A percentile compares a stretch with the other conserved stretches of the same genome.
Conservation (phyloP, 2,113 vertebrate species). For the Platichthys stellatus region DNA sequence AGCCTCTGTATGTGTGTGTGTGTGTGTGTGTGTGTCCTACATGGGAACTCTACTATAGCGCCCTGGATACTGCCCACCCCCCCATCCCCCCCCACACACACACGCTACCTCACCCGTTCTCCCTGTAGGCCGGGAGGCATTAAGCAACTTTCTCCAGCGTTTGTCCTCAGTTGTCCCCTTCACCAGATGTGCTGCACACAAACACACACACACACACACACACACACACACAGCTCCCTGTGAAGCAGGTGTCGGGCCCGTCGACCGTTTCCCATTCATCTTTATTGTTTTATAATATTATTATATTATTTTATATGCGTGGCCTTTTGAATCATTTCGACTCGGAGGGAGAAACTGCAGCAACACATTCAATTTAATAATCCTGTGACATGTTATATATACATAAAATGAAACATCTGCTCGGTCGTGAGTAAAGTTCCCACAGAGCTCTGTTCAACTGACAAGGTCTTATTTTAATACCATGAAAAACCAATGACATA, state of each 20-base stretch:
- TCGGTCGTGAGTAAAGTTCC: too few species aligned
- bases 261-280: slow-evolving; percentile 17
- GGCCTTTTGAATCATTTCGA: background rate
- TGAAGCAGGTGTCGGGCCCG: slow-evolving; percentile 27
- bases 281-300: slow-evolving; percentile 6
- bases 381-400: too few species aligned
- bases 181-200: slow-evolving; percentile 41
- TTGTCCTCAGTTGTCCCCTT: slow-evolving; percentile 61
- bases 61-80: slow-evolving; percentile 19
- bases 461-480: too few species aligned
- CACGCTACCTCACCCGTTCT: background rate
- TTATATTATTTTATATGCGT: too few species aligned
- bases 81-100: background rate
- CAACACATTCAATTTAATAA: too few species aligned
- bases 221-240: slow-evolving; percentile 11
- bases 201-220: slow-evolving; percentile 9
- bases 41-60: slow-evolving; percentile 35
- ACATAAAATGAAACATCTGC: too few species aligned
- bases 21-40: slow-evolving; percentile 40
- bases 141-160: slow-evolving; percentile 26
- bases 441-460: too few species aligned
- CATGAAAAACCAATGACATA: too few species aligned
- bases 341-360: too few species aligned
- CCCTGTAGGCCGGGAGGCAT: slow-evolving; percentile 41
- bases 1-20: slow-evolving; percentile 30